Evolutionary conservation across 2,113 vertebrate species (phyloP).

Genomic region (Zosterops lateralis): DNA sequence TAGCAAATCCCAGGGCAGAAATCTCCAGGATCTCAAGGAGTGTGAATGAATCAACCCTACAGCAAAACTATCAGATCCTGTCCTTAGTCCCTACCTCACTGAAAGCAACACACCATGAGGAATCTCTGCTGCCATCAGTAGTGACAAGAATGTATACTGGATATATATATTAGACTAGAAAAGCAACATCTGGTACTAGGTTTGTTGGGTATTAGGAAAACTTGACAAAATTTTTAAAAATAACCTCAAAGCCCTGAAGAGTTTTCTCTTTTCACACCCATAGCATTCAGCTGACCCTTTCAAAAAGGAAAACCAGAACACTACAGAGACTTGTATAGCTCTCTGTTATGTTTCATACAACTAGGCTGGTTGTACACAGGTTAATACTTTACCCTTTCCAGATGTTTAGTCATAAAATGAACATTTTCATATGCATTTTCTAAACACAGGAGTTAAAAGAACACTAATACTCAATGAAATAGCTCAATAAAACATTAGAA

Average conservation of each 20-base stretch:
- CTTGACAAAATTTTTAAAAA: not conserved
- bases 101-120: not conserved
- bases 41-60: not conserved
- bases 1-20: not conserved
- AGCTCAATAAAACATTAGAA: not conserved
- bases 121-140: not conserved
- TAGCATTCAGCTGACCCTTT: not conserved
- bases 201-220: not conserved
- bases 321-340: not conserved
- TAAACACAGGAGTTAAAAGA: not conserved
- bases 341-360: not conserved
- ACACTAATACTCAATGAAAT: not conserved
- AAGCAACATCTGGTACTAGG: not conserved
- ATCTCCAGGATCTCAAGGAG: not conserved
- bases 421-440: not conserved
- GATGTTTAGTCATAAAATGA: not conserved
- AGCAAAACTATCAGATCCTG: not conserved
- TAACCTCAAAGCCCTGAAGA: not conserved
- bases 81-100: not conserved
- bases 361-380: not conserved
- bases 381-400: not conserved
- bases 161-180: not conserved
- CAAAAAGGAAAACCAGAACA: not conserved
- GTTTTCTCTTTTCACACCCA: not conserved
- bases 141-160: not conserved